Evolutionary conservation across 2,113 vertebrate genomes (phyloP), one percentile per base, ranked within the genome.

Genomic region (Holacanthus passer): DNA sequence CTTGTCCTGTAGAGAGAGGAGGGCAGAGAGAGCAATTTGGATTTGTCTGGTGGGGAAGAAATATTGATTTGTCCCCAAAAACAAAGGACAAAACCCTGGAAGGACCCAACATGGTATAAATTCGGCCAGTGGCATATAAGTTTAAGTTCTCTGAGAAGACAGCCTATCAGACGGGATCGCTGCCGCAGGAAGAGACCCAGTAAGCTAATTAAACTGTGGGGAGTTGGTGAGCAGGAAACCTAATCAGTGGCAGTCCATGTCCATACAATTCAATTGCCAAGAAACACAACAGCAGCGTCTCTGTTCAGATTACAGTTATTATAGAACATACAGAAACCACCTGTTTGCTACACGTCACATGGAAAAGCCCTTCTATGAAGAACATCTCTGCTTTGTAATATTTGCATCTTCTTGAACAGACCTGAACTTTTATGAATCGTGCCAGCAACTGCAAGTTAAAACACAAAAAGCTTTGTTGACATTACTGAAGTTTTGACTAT

Each of bases 151-250:
- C 53, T 60, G 27, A 79, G 35, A 81, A 64, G 50, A 48, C 73
- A 63, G 77, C 41, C 48, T 17, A 31, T 67, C 75, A 70, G 59
- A 68, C 3, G 8, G 43, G 45, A 65, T 41, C 27, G 31, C 82
- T 70, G 85, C 81, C 69, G 80, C 83, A 88, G 82, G 66, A 83
- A 89, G 66, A 78, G 79, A 79, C 65, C 58, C 60, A 59, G 58
- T 76, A 81, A 84, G 84, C 58, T 79, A 43, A 87, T 86, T 79
- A 85, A 83, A 65, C 79, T 73, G 24, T 47, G 22, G 58, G 73
- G 31, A 77, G 62, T 55, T 77, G 89, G 90, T 74, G 70, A 87
- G 85, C 83, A 81, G 80, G 48, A 87, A 87, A 88, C 73, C 79
- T 31, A 59, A 79, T 83, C 55, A 82, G 69, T 47, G 80, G 67